These are phyloP conservation scores for Paedocypris micromegethes DNA, from an alignment of 2,797 vertebrate species.

Conservation along the genomic window DNA sequence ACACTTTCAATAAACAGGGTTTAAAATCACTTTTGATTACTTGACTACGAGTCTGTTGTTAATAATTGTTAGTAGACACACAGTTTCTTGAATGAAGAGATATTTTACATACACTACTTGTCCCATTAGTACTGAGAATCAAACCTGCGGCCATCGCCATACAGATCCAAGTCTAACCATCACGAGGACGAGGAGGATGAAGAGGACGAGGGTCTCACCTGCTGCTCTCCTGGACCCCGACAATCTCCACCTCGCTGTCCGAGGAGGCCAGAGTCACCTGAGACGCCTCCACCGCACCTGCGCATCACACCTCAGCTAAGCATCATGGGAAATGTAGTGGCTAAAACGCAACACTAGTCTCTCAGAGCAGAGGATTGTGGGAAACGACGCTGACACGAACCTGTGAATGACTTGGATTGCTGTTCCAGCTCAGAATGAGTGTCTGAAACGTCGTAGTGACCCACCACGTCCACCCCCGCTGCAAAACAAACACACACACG, in stretches of 20 bases:
- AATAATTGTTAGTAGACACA: too few species aligned
- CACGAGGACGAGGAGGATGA: too few species aligned
- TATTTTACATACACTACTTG: too few species aligned
- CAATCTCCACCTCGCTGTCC: constrained; percentile 96
- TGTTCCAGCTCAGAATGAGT: constrained; percentile 93
- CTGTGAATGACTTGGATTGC: constrained; percentile 76
- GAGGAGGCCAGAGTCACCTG: constrained; percentile 87
- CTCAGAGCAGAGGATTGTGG: constrained; percentile 5
- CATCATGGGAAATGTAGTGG: too few species aligned
- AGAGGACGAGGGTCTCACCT: constrained; percentile 63
- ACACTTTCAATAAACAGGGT: too few species aligned
- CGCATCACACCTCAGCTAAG: constrained; percentile 25
- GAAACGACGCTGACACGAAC: constrained; percentile 69
- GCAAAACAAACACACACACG: constrained; percentile 57
- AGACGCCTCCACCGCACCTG: constrained; percentile 80
- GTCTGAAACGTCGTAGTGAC: constrained; percentile 97
- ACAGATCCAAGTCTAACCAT: too few species aligned
- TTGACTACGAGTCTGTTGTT: too few species aligned
- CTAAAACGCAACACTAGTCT: neutral
- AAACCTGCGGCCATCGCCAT: too few species aligned
- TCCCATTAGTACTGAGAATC: too few species aligned
- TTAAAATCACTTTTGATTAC: too few species aligned
- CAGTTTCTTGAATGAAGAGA: too few species aligned
- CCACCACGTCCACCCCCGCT: constrained; percentile 92
- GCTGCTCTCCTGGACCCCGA: constrained; percentile 90